Base-by-base conservation (phyloP, 2,113 vertebrate genomes). In the Rhinichthys klamathensis region DNA sequence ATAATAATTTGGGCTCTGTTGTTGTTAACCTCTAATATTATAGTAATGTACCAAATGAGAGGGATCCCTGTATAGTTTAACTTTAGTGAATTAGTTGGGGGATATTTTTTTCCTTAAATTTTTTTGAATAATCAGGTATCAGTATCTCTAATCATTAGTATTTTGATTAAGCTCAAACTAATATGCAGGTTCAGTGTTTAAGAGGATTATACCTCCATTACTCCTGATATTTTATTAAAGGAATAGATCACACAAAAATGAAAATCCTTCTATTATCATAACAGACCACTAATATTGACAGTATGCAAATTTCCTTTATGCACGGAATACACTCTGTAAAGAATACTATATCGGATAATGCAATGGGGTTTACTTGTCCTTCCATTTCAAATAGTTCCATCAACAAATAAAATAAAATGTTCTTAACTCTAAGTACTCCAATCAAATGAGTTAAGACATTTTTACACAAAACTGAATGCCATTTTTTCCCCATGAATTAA, bases 191-290 rank as follows among this genome's bases (percentile, higher is more conserved):
- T 35, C 38, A 54, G 23, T 84, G 80, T 82, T 89, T 78, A 74
- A 73, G 76, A 85, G 63, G 82, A 61, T 77, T 83, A 73, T 41
- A 58, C 67, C 23, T 63, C 16, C 76, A 56, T 46, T 76, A 44
- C 18, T 54, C 41, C 25, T 56, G 75, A 46, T 89, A 86, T 85
- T 54, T 75, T 86, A 90, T 89, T 89, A 90, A 41, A 83, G 27
- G 23, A 58, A 58, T 51, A 82, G 44, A 30, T 83, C 32, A 38
- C 7, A 3, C 5, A 67, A 51, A 80, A 82, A 72, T 72, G 0
- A 58, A 69, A 69, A 78, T 35, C 75, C 9, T 56, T 21, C 12
- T 11, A 35, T 73, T 21, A 44, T 8, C 35, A 44, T 32, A 65
- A 30, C 1, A 74, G 44, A 25, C 13, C 70, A 25, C 21, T 44